Evolutionary conservation across 37 sponge, comb jelly and placozoan species (phyloP), one percentile per base, ranked within the genome.

Genomic region (Eunapius fragilis): DNA sequence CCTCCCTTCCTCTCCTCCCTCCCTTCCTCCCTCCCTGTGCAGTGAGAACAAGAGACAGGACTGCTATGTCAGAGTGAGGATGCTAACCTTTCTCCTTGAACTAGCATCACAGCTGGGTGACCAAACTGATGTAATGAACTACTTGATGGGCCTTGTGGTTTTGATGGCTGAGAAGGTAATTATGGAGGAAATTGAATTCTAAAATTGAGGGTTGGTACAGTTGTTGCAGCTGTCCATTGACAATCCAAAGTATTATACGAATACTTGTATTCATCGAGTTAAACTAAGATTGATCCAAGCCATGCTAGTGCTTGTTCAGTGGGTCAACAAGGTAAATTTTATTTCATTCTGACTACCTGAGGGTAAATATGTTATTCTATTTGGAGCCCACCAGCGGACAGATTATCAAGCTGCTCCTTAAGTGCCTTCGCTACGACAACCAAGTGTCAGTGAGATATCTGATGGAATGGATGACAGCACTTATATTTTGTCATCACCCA

Each of bases 381-480:
- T 25, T 67, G 67, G 19, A 92, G 93, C 70, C 27, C 36, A 49
- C 72, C n/a, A 76, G 35, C 27, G 69, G 24, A 9, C 3, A 33
- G 10, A 37, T 94, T 31, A 38, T 79, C 23, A 25, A 72, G 71
- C 14, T 26, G 19, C 69, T 85, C 31, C 81, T 93, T 12, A 38
- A 85, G 34, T 48, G 73, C 3, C 76, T 94, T 68, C 84, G 71
- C 49, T 75, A 35, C 75, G 94, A 94, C 80, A 94, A 93, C 72
- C 96, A 96, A 82, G 71, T 87, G 26, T 94, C 95, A 28, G 96
- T 96, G 13, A 74, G 91, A 23, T 82, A 90, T 48, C 41, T 82
- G 69, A 80, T 94, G 71, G 96, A 96, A 73, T 96, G 96, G 94
- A 31, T 71, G 23, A 74, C 84, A 0, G 73, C 75, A 3, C 28